Percentiles rank a stretch among this genome's conserved stretches.
phyloP scores from a whole-genome alignment of 2,888 invertebrate species.

The Agrenia bidenticulata region DNA sequence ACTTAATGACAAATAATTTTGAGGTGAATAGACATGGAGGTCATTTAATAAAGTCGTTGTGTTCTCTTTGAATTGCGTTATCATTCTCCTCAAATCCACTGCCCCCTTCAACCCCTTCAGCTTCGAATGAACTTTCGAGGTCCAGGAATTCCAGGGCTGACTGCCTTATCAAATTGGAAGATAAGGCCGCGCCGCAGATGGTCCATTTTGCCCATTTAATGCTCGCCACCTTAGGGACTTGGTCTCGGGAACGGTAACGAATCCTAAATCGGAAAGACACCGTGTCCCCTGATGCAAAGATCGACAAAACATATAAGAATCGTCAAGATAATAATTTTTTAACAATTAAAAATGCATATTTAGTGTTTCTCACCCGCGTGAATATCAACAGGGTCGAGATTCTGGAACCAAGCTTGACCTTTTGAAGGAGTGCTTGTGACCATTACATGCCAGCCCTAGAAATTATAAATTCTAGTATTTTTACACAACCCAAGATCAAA shows the following conservation, averaged over 20 bases:
- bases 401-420: no score
- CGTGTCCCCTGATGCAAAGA: conserved; percentile 21
- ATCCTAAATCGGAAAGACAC: conserved; percentile 31
- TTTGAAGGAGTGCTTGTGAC: no score
- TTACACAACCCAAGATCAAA: no score
- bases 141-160: neutral
- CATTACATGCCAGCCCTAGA: conserved; percentile 28
- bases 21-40: no score
- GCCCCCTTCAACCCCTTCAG: neutral
- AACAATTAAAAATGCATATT: no score
- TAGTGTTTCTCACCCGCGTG: no score
- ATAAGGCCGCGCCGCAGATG: conserved; percentile 32
- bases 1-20: no score
- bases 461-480: no score
- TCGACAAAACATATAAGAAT: conserved; percentile 4
- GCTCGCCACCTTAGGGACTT: conserved; percentile 30
- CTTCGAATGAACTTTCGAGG: neutral
- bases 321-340: no score
- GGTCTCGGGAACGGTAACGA: conserved; percentile 19
- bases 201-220: conserved; percentile 27
- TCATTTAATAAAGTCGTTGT: neutral
- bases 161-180: neutral
- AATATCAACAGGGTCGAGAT: no score
- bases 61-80: neutral
- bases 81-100: neutral